phyloP scores from a whole-genome alignment of 2,797 vertebrate species.

The Podarcis siculus region DNA sequence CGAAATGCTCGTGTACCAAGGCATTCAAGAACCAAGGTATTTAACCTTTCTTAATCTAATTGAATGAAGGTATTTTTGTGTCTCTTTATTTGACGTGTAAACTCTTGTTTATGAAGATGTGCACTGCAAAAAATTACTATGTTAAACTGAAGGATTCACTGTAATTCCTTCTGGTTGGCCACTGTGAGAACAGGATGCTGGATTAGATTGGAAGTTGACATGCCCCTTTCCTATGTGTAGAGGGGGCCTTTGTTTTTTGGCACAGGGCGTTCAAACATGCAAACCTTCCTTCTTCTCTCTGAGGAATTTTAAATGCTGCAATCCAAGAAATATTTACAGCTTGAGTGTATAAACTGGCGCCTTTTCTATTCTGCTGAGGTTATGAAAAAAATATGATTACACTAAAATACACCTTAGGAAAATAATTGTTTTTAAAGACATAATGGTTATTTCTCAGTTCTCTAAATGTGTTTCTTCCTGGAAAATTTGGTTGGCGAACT shows the following conservation, averaged over 20 bases:
- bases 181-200: too few relatives aligned
- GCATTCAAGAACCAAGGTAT: too few relatives aligned
- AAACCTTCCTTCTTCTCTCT: background rate
- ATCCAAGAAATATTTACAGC: background rate
- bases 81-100: background rate
- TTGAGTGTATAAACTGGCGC: background rate
- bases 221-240: background rate
- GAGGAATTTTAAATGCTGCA: background rate
- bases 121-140: background rate
- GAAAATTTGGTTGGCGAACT: conserved; percentile 59
- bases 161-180: background rate
- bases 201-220: background rate
- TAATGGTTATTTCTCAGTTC: conserved; percentile 3
- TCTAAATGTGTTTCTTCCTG: conserved; percentile 47
- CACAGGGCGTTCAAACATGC: background rate
- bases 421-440: conserved; percentile 31
- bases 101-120: background rate
- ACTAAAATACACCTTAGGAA: background rate
- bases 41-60: background rate
- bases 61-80: background rate
- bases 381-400: background rate
- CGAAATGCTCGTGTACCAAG: too few relatives aligned
- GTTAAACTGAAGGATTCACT: background rate
- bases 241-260: background rate
- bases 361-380: background rate